Evolutionary conservation across 2,888 invertebrate genomes (phyloP), one percentile per base, ranked within the genome.

Genomic region (Amiota minor): DNA sequence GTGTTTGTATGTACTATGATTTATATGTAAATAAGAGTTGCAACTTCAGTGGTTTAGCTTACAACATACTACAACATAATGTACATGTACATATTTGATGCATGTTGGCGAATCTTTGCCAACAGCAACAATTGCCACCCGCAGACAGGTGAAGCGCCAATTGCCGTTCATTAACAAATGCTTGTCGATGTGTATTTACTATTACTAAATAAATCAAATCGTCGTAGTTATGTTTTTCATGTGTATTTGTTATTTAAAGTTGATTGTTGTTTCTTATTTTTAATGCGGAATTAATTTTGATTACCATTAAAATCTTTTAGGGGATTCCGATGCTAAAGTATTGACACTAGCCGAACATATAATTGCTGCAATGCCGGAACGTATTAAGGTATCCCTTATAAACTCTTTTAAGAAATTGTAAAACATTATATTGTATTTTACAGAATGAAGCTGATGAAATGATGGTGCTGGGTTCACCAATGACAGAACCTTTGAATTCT

Each of bases 301-400:
- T 56, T 65, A n/a, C 14, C 53, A 59, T 65, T n/a, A n/a, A 18
- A 56, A 62, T 71, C n/a, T 87, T 93, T 89, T 92, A 95, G 96
- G 96, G 94, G 96, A 96, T 90, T 96, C 96, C 91, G 96, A 97
- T 92, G 96, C 95, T 85, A 93, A 96, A 87, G 97, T 97, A 78
- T 92, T 97, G 86, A 97, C 97, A 72, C 91, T 99, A 88, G 98
- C 98, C 72, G 98, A 98, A 90, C 98, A 98, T 91, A 98, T 99
- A 84, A 99, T 99, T 87, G 98, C 98, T 72, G 98, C 98, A 12
- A 96, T 99, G 93, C 98, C 99, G 75, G 98, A 98, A 82, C 92
- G 98, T 86, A 99, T 98, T 89, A 99, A 99, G 94, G 95, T 95
- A 89, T 9, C 10, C 9, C 3, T 49, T 47, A 20, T 53, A 46